Evolutionary conservation across 1,140 invertebrate genomes (phyloP), one percentile per base, ranked within the genome.

Genomic region (Vollenhovia emeryi): DNA sequence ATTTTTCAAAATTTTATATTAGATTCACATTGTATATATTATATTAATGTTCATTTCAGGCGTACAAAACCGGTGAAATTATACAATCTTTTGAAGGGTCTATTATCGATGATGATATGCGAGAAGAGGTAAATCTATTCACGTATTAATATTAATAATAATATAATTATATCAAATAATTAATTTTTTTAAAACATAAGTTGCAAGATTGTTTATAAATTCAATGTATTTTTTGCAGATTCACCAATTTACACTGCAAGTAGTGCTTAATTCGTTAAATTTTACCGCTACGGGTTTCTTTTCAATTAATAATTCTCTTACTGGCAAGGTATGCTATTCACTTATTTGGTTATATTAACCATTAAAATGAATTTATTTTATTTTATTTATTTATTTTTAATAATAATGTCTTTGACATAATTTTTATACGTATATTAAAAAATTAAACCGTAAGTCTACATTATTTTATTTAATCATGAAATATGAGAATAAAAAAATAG

Each of bases 1-100:
- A 18, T 36, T 33, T 3, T 3, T 50, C n/a, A n/a, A n/a, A 8
- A 48, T 6, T 78, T 64, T n/a, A 48, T 30, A 0, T 21, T 9
- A 30, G 9, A 68, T 52, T 36, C 4, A 6, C 4, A 36, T 48
- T 3, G 15, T 13, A 36, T 66, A 4, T 0, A 52, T 68, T 66
- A 4, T 0, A 52, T 68, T 43, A 24, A 33, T 9, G 52, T 78
- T 50, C n/a, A 40, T 68, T 79, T 79, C 3, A 79, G 76, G 43
- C 76, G 40, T 68, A 52, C 52, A 79, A 68, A 79, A 68, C 76
- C 0, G 62, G 76, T 0, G 76, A 79, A 79, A 79, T 79, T 52
- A 27, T 79, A 36, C 76, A 79, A 40, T 68, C 60, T 5, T 68
- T 79, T 79, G 76, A 50, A 13, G 60, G 60, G 2, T 52, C 21